Conservation (phyloP, 2,113 vertebrate genomes). For the Rhabdomys dilectus region DNA sequence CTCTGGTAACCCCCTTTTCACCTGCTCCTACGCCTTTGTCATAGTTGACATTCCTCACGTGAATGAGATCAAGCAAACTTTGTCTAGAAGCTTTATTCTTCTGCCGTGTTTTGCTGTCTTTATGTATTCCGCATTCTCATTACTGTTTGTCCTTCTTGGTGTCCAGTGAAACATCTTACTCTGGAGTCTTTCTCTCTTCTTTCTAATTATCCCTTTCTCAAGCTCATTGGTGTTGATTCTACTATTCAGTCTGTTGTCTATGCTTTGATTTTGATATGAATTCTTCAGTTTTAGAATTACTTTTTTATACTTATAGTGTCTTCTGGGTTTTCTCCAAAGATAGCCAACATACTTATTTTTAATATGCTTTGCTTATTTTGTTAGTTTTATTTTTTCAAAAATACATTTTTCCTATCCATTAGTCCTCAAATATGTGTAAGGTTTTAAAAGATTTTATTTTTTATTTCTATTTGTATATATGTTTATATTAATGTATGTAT, state of each 20-base stretch:
- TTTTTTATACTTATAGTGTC: slow-evolving; percentile 1
- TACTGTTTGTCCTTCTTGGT: not conserved
- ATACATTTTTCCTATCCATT: slow-evolving; percentile 38
- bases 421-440: not conserved
- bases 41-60: not conserved
- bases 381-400: slow-evolving; percentile 68
- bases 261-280: slow-evolving; percentile 16
- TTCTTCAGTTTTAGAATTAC: not conserved
- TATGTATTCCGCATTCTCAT: not conserved
- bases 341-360: not conserved
- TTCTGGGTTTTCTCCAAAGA: not conserved
- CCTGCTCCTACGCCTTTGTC: not conserved
- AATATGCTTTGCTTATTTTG: not conserved
- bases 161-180: not conserved
- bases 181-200: not conserved
- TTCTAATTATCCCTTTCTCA: not conserved
- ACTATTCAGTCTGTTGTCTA: not conserved
- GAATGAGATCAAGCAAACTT: not conserved
- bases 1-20: not conserved
- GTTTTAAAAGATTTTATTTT: not conserved
- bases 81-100: not conserved
- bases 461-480: not conserved
- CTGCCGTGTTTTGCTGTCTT: not conserved
- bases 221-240: not conserved
- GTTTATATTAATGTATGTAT: not conserved